Evolutionary conservation across 2,797 vertebrate species (phyloP).

Genomic region (Helarctos malayanus): DNA sequence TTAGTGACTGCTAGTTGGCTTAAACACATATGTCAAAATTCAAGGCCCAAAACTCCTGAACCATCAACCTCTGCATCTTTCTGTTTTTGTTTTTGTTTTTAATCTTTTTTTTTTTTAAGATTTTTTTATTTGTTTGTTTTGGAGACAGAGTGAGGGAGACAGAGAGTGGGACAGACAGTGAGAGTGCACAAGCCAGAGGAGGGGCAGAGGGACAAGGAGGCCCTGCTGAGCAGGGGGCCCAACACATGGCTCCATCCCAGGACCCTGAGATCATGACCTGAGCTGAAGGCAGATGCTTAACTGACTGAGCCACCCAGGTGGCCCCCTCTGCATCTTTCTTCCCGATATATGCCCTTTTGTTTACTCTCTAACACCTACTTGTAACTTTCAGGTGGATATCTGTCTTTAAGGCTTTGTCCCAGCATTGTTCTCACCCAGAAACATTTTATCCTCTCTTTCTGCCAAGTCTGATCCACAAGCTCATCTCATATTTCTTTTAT

Average conservation of each 20-base stretch:
- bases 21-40: neutral
- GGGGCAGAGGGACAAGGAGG: neutral
- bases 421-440: neutral
- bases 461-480: neutral
- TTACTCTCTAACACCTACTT: neutral
- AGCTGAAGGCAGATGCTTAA: neutral
- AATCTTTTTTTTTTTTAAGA: neutral
- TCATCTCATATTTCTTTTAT: neutral
- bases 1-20: neutral
- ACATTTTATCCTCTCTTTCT: neutral
- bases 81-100: neutral
- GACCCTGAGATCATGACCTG: neutral
- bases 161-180: neutral
- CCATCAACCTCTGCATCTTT: neutral
- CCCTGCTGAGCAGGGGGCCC: neutral
- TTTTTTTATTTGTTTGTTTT: too few species aligned
- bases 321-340: neutral
- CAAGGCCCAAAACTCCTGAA: neutral
- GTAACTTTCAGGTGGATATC: neutral
- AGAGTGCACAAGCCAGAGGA: neutral
- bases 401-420: neutral
- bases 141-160: too few species aligned
- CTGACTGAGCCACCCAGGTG: neutral
- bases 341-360: neutral
- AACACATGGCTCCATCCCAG: neutral